phyloP scores from a whole-genome alignment of 1,140 invertebrate species.

The Harpegnathos saltator region DNA sequence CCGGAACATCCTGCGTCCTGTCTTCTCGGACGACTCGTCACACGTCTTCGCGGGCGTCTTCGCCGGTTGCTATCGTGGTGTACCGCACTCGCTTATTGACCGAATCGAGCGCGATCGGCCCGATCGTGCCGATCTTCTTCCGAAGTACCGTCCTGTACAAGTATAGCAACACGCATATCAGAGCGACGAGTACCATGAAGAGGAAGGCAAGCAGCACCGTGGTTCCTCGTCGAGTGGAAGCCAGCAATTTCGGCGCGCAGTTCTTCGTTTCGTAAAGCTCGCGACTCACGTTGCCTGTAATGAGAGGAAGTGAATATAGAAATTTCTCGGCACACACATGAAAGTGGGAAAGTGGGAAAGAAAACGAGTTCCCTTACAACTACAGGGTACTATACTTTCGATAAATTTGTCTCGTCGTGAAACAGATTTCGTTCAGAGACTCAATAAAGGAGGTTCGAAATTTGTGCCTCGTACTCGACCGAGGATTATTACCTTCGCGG shows the following conservation, averaged over 20 bases:
- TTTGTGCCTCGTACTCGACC: not conserved
- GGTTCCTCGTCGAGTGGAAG: slow-evolving; percentile 83
- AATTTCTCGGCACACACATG: too few relatives aligned
- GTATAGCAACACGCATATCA: slow-evolving; percentile 87
- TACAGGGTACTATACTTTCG: too few relatives aligned
- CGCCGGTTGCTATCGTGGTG: slow-evolving; percentile 88
- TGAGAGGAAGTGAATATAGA: too few relatives aligned
- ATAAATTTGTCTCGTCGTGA: too few relatives aligned
- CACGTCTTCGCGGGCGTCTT: slow-evolving; percentile 83
- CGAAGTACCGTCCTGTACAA: slow-evolving; percentile 87
- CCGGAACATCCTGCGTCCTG: not conserved
- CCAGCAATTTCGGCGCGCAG: slow-evolving; percentile 70
- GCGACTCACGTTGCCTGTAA: slow-evolving; percentile 78
- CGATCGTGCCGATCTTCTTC: slow-evolving; percentile 83
- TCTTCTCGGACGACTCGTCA: too few relatives aligned
- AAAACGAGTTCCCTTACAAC: too few relatives aligned
- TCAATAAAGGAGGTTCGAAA: not conserved
- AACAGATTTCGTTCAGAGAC: too few relatives aligned
- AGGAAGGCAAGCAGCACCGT: slow-evolving; percentile 87
- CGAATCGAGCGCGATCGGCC: slow-evolving; percentile 88
- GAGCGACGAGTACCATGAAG: slow-evolving; percentile 86
- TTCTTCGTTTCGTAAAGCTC: slow-evolving; percentile 76
- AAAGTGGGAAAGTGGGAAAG: too few relatives aligned
- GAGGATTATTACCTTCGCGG: slow-evolving; percentile 44
- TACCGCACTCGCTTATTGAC: slow-evolving; percentile 91